Evolutionary conservation across 2,797 vertebrate species (phyloP).

Genomic region (Furcifer pardalis): DNA sequence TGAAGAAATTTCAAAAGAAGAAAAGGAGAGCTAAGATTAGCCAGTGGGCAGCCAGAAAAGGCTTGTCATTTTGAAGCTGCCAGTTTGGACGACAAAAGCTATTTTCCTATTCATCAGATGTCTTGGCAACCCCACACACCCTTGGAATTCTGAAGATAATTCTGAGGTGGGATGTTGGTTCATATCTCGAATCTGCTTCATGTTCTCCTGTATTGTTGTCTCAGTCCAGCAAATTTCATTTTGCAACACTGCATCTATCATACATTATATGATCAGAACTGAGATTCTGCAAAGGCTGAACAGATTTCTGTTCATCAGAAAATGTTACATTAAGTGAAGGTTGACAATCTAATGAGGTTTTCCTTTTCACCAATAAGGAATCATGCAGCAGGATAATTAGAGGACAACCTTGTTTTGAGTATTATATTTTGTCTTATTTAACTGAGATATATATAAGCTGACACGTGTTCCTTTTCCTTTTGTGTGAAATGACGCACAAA

Average conservation of each 20-base stretch:
- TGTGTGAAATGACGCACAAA: too few relatives aligned
- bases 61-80: conserved; percentile 58
- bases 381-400: neutral
- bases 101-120: conserved; percentile 29
- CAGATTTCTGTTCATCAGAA: conserved; percentile 36
- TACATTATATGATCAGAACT: conserved; percentile 9
- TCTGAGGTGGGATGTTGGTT: conserved; percentile 33
- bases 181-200: conserved; percentile 8
- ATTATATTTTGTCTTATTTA: neutral
- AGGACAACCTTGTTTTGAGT: neutral
- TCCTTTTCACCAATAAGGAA: neutral
- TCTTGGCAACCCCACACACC: conserved; percentile 40
- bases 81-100: conserved; percentile 50
- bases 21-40: conserved; percentile 51
- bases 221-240: conserved; percentile 38
- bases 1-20: conserved; percentile 70
- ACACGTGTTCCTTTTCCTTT: neutral
- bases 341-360: conserved; percentile 44
- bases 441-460: neutral
- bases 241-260: conserved; percentile 46
- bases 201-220: conserved; percentile 6
- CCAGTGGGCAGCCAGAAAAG: conserved; percentile 54
- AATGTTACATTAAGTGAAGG: conserved; percentile 36
- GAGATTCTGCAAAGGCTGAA: conserved; percentile 27
- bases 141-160: conserved; percentile 45